Percentiles rank a stretch among this genome's conserved stretches.
Evolutionary conservation across 2,113 vertebrate genomes (phyloP).

Genomic region (Chroicocephalus ridibundus): DNA sequence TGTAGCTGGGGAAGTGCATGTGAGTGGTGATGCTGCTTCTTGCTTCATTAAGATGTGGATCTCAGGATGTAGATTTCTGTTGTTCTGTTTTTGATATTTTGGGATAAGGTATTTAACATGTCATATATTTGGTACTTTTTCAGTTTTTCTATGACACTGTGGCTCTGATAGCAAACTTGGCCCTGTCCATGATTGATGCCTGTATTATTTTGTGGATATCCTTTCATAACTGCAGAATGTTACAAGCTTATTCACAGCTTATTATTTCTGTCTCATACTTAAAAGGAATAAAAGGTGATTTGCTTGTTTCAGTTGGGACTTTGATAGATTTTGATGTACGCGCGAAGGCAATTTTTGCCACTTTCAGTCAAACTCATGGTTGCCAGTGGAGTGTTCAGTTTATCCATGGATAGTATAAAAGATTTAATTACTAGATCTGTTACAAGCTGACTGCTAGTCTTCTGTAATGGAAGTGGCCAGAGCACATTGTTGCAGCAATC

Average conservation of each 20-base stretch:
- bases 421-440: background rate
- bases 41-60: background rate
- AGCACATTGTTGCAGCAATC: background rate
- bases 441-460: background rate
- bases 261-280: background rate
- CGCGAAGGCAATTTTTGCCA: background rate
- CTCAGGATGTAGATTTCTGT: background rate
- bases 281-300: background rate
- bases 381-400: background rate
- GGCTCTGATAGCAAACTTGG: constrained; percentile 85
- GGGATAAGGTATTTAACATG: constrained; percentile 28
- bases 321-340: background rate
- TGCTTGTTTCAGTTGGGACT: background rate
- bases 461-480: background rate
- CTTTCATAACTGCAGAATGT: constrained; percentile 73
- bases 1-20: background rate
- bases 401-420: background rate
- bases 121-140: constrained; percentile 53
- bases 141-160: constrained; percentile 89
- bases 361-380: background rate
- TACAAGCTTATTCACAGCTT: background rate
- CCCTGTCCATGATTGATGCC: constrained; percentile 91
- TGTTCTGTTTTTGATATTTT: background rate
- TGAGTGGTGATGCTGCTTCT: background rate
- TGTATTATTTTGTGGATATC: constrained; percentile 99